Conservation (phyloP, 2,113 vertebrate species). For the Euleptes europaea region DNA sequence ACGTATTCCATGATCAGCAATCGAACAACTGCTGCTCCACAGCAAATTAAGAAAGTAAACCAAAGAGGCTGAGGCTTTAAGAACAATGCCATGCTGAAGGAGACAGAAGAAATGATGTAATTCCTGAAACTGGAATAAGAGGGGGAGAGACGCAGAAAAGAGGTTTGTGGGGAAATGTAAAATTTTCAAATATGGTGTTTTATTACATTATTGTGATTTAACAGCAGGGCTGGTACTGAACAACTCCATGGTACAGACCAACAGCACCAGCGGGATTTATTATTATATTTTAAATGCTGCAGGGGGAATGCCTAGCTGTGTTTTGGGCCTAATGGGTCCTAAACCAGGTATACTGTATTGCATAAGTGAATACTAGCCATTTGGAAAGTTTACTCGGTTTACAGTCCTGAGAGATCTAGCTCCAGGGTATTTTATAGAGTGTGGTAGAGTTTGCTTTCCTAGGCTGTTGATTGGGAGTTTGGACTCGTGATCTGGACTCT, state of each 20-base stretch:
- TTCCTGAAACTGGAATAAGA: conserved; percentile 32
- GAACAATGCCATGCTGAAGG: conserved; percentile 55
- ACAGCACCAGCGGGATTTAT: conserved; percentile 63
- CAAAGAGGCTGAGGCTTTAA: conserved; percentile 59
- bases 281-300: conserved; percentile 42
- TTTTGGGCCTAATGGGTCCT: conserved; percentile 55
- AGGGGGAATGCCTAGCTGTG: conserved; percentile 52
- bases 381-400: conserved; percentile 40
- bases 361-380: conserved; percentile 31
- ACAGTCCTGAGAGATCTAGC: not conserved
- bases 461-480: not conserved
- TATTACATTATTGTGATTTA: conserved; percentile 68
- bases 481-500: not conserved
- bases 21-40: conserved; percentile 52
- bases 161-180: conserved; percentile 68
- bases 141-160: conserved; percentile 51
- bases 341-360: conserved; percentile 33
- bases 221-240: conserved; percentile 65
- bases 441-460: conserved; percentile 13
- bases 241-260: conserved; percentile 46
- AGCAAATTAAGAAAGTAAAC: conserved; percentile 46
- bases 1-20: conserved; percentile 57
- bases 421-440: conserved; percentile 18
- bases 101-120: conserved; percentile 61
- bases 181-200: conserved; percentile 68